These are phyloP conservation scores for Melanotaenia nigrans DNA, from an alignment of 2,797 vertebrate genomes.

Conservation along the genomic window DNA sequence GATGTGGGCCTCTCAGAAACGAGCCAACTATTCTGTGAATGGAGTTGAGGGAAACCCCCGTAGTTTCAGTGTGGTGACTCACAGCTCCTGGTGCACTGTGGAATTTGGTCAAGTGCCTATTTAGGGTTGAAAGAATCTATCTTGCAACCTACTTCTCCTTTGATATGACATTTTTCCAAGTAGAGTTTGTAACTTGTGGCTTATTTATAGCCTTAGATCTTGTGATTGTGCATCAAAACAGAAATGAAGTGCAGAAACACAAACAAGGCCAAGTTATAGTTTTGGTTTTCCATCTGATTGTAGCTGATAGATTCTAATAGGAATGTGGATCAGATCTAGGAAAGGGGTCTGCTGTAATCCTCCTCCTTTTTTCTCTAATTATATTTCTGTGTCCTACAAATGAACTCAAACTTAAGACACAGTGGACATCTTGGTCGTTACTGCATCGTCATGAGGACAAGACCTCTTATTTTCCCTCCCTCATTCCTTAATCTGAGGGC, in stretches of 20 bases:
- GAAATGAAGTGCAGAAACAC: constrained; percentile 46
- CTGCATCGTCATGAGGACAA: constrained; percentile 63
- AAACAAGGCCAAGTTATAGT: constrained; percentile 25
- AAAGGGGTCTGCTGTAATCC: constrained; percentile 6
- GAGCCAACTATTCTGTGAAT: constrained; percentile 72
- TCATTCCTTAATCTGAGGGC: constrained; percentile 71
- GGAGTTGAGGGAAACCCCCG: constrained; percentile 75
- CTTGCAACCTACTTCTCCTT: constrained; percentile 73
- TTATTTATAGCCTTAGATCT: constrained; percentile 64
- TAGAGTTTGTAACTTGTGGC: constrained; percentile 20
- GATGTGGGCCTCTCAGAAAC: constrained; percentile 55
- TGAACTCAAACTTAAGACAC: constrained; percentile 22
- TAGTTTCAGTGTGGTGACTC: constrained; percentile 77
- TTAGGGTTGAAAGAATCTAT: constrained; percentile 54
- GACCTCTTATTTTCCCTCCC: constrained; percentile 71
- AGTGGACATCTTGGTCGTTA: constrained; percentile 56
- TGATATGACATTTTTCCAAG: constrained; percentile 48
- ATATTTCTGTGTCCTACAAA: constrained; percentile 8
- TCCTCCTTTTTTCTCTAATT: not conserved
- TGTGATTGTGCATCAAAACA: constrained; percentile 71
- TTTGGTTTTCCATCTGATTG: constrained; percentile 59
- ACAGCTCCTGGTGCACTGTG: constrained; percentile 76
- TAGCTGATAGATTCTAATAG: constrained; percentile 32
- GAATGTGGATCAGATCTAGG: constrained; percentile 6
- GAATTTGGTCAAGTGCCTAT: constrained; percentile 78